Conservation (phyloP, 1,140 invertebrate genomes). For the Heliconius hewitsoni region DNA sequence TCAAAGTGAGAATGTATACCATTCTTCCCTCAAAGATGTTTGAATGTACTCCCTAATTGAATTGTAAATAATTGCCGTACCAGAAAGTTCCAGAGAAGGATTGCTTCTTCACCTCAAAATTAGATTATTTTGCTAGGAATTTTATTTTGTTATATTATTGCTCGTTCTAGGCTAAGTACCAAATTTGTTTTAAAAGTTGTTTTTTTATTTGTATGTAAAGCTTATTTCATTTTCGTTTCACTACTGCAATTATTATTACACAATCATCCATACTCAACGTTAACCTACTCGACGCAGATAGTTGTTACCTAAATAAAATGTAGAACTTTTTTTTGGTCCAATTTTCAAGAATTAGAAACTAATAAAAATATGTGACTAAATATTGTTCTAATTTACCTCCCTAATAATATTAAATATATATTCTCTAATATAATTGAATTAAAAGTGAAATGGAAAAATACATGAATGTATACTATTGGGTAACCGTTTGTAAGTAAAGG, state of each 20-base stretch:
- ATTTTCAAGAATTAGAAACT: conserved; percentile 27
- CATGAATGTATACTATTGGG: too few relatives aligned
- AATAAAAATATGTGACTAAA: conserved; percentile 32
- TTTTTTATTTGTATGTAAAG: background rate
- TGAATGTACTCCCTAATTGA: conserved; percentile 27
- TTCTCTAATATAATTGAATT: too few relatives aligned
- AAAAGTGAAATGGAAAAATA: too few relatives aligned
- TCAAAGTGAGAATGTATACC: conserved; percentile 15
- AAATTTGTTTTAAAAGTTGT: background rate
- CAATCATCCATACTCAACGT: background rate
- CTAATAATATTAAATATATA: too few relatives aligned
- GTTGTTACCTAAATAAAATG: conserved; percentile 27
- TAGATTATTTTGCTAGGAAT: conserved; percentile 28
- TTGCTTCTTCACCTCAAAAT: conserved; percentile 31
- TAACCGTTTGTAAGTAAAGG: too few relatives aligned
- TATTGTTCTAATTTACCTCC: conserved; percentile 5
- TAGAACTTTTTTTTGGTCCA: conserved; percentile 30
- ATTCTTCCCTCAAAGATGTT: conserved; percentile 19
- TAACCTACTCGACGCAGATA: conserved; percentile 17
- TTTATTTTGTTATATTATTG: conserved; percentile 20
- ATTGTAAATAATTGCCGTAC: conserved; percentile 37
- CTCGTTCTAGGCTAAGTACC: background rate
- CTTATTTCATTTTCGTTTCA: background rate
- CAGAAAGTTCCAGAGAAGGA: conserved; percentile 24
- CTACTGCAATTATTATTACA: background rate